Evolutionary conservation across 2,888 invertebrate species (phyloP).

Genomic region (Tolmerus cingulatus): DNA sequence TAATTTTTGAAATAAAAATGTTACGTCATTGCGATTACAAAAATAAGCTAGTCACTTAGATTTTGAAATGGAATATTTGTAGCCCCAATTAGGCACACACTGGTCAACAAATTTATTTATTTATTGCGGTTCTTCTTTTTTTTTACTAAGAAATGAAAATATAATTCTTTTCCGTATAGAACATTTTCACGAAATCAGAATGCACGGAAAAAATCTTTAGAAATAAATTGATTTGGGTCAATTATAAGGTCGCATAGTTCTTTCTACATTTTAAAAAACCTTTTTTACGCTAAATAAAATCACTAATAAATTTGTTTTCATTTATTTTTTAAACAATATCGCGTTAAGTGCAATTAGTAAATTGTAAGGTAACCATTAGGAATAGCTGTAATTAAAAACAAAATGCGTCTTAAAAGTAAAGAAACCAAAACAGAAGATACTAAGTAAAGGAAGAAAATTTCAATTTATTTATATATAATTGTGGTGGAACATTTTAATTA

Average conservation of each 20-base stretch:
- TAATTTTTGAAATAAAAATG: no score
- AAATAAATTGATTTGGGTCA: no score
- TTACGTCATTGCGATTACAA: no score
- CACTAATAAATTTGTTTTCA: neutral
- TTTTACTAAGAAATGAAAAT: no score
- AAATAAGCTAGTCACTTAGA: no score
- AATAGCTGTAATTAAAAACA: neutral
- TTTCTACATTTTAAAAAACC: neutral
- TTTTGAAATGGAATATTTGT: no score
- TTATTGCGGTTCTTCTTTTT: no score
- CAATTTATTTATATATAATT: neutral
- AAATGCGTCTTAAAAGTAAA: neutral
- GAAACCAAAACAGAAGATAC: neutral
- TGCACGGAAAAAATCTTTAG: no score
- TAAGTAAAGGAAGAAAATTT: neutral
- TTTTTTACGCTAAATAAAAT: neutral
- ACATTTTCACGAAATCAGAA: no score
- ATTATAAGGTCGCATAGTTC: neutral
- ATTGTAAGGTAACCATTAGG: slow-evolving; percentile 23
- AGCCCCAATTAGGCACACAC: no score
- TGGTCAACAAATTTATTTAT: no score
- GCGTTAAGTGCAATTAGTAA: slow-evolving; percentile 41
- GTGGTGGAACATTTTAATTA: neutral
- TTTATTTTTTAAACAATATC: neutral
- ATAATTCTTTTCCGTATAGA: no score